phyloP scores from a whole-genome alignment of 2,113 vertebrate species.

The Epinephelus lanceolatus region DNA sequence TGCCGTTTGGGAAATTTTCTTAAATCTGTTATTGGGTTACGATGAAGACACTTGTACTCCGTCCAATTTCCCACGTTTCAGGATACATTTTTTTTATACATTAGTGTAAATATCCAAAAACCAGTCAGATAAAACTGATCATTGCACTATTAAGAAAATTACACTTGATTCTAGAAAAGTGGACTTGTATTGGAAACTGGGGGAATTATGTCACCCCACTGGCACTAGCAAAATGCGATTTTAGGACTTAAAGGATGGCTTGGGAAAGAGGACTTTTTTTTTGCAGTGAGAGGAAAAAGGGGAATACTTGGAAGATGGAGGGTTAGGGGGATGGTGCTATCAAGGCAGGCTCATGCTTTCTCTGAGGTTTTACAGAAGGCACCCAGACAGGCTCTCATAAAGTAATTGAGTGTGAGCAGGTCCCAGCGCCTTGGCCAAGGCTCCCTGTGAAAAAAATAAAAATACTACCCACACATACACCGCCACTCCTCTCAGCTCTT shows the following conservation, averaged over 20 bases:
- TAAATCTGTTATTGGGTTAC: constrained; percentile 20
- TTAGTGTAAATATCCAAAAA: constrained; percentile 4
- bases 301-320: constrained; percentile 4
- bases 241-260: not conserved
- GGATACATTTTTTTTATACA: not conserved
- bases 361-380: constrained; percentile 48
- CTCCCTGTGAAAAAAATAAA: constrained; percentile 14
- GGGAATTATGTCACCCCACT: constrained; percentile 29
- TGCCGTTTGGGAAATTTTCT: constrained; percentile 27
- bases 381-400: constrained; percentile 35
- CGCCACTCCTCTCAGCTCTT: constrained; percentile 12
- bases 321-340: constrained; percentile 9
- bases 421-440: constrained; percentile 13
- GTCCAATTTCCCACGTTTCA: constrained; percentile 4
- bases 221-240: constrained; percentile 20
- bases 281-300: not conserved
- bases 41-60: constrained; percentile 1
- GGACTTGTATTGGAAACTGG: constrained; percentile 4
- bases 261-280: constrained; percentile 4
- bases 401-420: constrained; percentile 41
- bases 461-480: constrained; percentile 4
- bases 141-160: constrained; percentile 17
- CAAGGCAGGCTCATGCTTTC: constrained; percentile 21
- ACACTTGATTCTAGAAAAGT: constrained; percentile 25
- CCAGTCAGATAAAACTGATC: not conserved